Evolutionary conservation across 2,888 invertebrate species (phyloP), one percentile per base, ranked within the genome.

Genomic region (Chaitophorus viminalis): DNA sequence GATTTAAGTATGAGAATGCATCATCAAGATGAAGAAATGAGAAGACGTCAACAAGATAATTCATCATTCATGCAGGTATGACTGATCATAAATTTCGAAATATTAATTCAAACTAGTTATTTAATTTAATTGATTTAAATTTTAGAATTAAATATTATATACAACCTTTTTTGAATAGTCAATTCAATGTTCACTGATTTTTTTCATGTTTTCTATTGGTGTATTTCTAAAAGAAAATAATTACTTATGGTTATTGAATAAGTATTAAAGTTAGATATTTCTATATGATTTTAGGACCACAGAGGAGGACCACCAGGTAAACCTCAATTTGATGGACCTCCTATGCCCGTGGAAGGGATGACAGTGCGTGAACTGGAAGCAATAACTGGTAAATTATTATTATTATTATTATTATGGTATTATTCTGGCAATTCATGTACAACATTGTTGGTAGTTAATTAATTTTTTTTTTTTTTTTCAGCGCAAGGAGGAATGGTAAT

Each of bases 31-130:
- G 96, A 97, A 91, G 96, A 97, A 91, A 93, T 97, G 91, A 94
- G 96, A 83, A 94, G 96, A 90, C 93, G 97, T 31, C 96, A 96
- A 91, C 96, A 97, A 92, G 96, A 97, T 92, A 97, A 97, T 92
- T 96, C 94, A 90, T 92, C 97, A 89, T 96, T 97, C 90, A 95
- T 96, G 93, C 96, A 97, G 94, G 95, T 94, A 83, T 72, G 68
- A 60, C n/a, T n/a, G n/a, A n/a, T n/a, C n/a, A n/a, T n/a, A n/a
- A n/a, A n/a, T n/a, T n/a, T n/a, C n/a, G n/a, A n/a, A n/a, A n/a
- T n/a, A n/a, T n/a, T n/a, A n/a, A n/a, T n/a, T n/a, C n/a, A n/a
- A n/a, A n/a, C n/a, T n/a, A n/a, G n/a, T n/a, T n/a, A n/a, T n/a
- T n/a, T n/a, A n/a, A n/a, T n/a, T n/a, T n/a, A n/a, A n/a, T 46